Evolutionary conservation across 2,888 invertebrate species (phyloP).

Genomic region (Odontocolon sp.): DNA sequence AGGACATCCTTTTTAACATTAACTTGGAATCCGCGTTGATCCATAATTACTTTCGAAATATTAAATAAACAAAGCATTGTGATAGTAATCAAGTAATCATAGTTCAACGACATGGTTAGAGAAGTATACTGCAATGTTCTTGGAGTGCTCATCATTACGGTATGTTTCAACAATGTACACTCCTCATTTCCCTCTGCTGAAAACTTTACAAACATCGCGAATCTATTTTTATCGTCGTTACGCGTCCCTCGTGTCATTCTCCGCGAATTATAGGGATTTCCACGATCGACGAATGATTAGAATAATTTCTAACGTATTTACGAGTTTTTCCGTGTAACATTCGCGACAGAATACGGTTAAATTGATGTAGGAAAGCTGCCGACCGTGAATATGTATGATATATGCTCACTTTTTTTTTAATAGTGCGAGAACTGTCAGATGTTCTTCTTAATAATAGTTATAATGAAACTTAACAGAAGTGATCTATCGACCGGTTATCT

Average conservation of each 20-base stretch:
- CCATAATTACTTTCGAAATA: neutral
- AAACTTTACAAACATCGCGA: neutral
- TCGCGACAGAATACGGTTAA: too few species aligned
- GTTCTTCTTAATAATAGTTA: neutral
- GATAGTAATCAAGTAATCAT: neutral
- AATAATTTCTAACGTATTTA: neutral
- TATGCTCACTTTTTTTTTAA: neutral
- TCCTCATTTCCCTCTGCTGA: neutral
- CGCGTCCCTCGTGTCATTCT: neutral
- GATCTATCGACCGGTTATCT: conserved; percentile 19
- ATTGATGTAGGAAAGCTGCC: too few species aligned
- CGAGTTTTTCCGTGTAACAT: neutral
- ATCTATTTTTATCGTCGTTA: neutral
- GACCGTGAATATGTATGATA: too few species aligned
- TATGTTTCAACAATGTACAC: conserved; percentile 16
- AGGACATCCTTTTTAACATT: neutral
- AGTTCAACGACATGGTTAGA: conserved; percentile 23
- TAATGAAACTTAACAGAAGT: neutral
- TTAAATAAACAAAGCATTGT: conserved; percentile 12
- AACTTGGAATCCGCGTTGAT: neutral
- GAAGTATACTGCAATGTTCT: neutral
- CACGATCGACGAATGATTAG: neutral
- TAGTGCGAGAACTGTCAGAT: neutral
- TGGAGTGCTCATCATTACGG: conserved; percentile 33
- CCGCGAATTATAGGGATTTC: neutral